Percentiles rank a stretch among this genome's conserved stretches.
phyloP scores from a whole-genome alignment of 2,797 vertebrate species.

The Cyprinodon diabolis region DNA sequence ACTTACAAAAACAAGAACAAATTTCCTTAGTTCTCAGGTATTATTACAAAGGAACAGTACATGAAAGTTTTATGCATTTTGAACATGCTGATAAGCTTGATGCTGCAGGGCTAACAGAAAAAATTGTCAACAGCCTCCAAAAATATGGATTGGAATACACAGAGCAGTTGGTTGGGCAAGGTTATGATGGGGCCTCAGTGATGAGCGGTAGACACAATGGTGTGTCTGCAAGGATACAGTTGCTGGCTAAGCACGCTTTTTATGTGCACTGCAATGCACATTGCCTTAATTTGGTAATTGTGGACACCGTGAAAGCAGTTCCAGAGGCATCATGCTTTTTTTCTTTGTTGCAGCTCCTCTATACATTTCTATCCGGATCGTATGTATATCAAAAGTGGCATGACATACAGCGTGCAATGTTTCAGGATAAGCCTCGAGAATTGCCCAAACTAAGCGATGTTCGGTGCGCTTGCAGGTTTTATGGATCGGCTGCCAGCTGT shows the following conservation, averaged over 20 bases:
- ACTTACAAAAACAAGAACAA: constrained; percentile 2
- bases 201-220: not conserved
- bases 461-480: not conserved
- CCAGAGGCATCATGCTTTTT: constrained; percentile 3
- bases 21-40: constrained; percentile 17
- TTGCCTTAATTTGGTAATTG: constrained; percentile 6
- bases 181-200: constrained; percentile 9
- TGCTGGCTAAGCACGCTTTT: not conserved
- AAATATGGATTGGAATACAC: not conserved
- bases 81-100: constrained; percentile 3
- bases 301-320: constrained; percentile 10
- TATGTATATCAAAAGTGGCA: constrained; percentile 14
- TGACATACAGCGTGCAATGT: constrained; percentile 10
- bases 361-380: constrained; percentile 1
- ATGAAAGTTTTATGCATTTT: constrained; percentile 11
- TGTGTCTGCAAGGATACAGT: constrained; percentile 17
- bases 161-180: not conserved
- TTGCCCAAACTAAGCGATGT: not conserved
- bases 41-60: not conserved
- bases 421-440: constrained; percentile 7
- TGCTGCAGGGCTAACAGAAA: constrained; percentile 12
- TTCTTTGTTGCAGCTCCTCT: not conserved
- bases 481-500: constrained; percentile 16
- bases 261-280: constrained; percentile 16
- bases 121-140: not conserved